These are phyloP conservation scores for Cyphomyrus plagiostoma DNA, from an alignment of 2,113 vertebrate species.

Conservation along the genomic window DNA sequence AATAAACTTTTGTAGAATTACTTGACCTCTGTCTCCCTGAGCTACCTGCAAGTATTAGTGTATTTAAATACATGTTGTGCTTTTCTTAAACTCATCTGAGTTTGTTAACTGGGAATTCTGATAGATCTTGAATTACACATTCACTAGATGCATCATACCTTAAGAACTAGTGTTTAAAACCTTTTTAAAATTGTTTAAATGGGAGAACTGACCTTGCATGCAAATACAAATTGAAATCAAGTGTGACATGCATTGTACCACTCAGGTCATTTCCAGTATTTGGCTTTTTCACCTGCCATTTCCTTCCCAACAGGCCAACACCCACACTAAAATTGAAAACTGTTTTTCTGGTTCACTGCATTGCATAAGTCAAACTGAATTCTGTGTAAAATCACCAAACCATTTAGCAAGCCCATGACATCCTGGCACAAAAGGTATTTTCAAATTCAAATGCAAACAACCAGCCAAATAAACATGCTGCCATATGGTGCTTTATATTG, in stretches of 20 bases:
- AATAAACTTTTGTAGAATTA: conserved; percentile 22
- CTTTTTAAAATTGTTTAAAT: not conserved
- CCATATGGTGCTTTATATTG: not conserved
- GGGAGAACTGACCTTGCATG: not conserved
- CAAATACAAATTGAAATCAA: not conserved
- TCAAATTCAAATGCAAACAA: not conserved
- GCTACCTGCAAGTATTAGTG: not conserved
- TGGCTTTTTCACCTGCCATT: not conserved
- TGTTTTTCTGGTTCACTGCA: not conserved
- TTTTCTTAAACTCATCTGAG: not conserved
- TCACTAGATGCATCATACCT: not conserved
- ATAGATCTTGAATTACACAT: not conserved
- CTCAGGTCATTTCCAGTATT: not conserved
- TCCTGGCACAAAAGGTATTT: not conserved
- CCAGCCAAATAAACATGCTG: not conserved
- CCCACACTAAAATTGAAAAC: not conserved
- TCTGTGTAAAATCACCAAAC: not conserved
- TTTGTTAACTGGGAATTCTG: not conserved
- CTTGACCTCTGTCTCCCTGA: not conserved
- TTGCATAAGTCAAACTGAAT: not conserved
- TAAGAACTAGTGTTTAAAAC: not conserved
- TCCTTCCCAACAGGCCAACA: not conserved
- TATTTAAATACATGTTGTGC: not conserved
- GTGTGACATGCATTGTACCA: not conserved
- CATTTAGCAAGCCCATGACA: not conserved